Evolutionary conservation across 2,888 invertebrate genomes (phyloP).

Genomic region (Agrotis clavis): DNA sequence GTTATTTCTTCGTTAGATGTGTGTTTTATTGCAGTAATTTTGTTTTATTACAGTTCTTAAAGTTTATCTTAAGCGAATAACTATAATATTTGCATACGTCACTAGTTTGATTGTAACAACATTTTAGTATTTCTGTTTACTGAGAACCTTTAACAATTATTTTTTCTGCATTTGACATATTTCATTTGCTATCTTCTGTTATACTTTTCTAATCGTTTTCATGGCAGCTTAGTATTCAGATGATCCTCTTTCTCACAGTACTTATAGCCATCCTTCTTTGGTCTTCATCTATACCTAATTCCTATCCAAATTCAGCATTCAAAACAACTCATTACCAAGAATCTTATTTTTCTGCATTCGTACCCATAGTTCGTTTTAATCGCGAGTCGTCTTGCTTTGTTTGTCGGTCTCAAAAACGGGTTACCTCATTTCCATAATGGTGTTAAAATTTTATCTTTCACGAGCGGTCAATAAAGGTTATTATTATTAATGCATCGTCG

Average conservation of each 20-base stretch:
- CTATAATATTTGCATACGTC: conserved; percentile 3
- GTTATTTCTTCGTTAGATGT: conserved; percentile 2
- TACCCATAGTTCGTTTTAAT: conserved; percentile 16
- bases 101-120: background rate
- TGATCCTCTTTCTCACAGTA: background rate
- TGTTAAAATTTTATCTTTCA: conserved; percentile 58
- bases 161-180: too few relatives aligned
- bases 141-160: too few relatives aligned
- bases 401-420: conserved; percentile 49
- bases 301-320: background rate
- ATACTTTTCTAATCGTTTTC: background rate
- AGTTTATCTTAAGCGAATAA: conserved; percentile 7
- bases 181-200: background rate
- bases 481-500: conserved; percentile 47
- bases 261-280: background rate
- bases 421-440: conserved; percentile 64
- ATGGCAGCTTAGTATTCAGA: background rate
- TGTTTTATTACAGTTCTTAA: conserved; percentile 21
- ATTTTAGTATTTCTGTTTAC: background rate
- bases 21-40: too few relatives aligned
- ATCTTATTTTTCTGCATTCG: background rate
- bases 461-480: conserved; percentile 64
- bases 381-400: conserved; percentile 32
- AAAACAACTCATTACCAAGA: background rate
- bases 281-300: background rate